Evolutionary conservation across 2,888 invertebrate genomes (phyloP).

Genomic region (Lasioglossum zephyrum): DNA sequence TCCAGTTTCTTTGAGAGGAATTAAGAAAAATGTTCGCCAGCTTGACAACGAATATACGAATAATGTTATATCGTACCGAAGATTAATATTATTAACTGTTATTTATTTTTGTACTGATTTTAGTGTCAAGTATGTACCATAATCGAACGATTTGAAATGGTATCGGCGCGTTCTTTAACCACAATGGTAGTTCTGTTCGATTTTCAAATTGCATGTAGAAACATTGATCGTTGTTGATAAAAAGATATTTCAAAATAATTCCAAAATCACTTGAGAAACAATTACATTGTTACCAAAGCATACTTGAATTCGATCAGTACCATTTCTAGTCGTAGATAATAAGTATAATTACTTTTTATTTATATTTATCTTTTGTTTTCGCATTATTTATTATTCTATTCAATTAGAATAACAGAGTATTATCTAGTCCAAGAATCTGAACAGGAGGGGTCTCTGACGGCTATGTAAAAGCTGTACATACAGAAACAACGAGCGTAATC

Average conservation of each 20-base stretch:
- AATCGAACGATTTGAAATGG: not conserved
- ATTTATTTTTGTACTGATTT: not conserved
- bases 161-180: not conserved
- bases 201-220: not conserved
- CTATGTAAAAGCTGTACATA: not conserved
- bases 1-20: not conserved
- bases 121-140: not conserved
- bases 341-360: conserved; percentile 31
- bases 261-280: not conserved
- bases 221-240: not conserved
- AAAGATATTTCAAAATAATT: not conserved
- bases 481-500: not conserved
- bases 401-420: conserved; percentile 78
- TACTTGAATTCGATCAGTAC: not conserved
- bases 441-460: not conserved
- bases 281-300: not conserved
- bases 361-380: conserved; percentile 64
- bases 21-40: not conserved
- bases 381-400: conserved; percentile 76
- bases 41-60: not conserved
- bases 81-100: not conserved
- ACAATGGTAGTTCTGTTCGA: not conserved
- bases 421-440: conserved; percentile 76
- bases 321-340: not conserved
- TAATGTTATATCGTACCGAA: not conserved